Evolutionary conservation across 1,140 invertebrate species (phyloP).

Genomic region (Mya arenaria): DNA sequence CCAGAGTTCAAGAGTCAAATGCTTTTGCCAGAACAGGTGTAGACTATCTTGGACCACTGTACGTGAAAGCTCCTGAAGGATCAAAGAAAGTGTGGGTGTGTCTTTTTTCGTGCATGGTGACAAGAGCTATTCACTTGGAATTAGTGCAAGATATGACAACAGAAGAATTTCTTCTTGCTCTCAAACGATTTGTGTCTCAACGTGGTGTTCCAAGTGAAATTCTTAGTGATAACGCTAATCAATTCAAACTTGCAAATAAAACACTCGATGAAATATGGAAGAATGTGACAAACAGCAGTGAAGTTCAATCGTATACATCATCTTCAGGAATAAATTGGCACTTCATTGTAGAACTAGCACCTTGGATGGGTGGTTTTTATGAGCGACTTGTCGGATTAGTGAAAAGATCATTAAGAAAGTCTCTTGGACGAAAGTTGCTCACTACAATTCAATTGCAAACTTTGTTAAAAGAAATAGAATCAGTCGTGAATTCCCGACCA

Average conservation of each 20-base stretch:
- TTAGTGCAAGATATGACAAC: slow-evolving; percentile 10
- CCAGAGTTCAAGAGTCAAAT: not conserved
- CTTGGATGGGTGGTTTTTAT: slow-evolving; percentile 37
- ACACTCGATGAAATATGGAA: too few species aligned
- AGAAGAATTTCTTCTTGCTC: not conserved
- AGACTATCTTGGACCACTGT: not conserved
- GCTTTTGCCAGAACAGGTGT: not conserved
- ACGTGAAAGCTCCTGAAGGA: not conserved
- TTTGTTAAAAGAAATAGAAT: slow-evolving; percentile 39
- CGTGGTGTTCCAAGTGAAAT: not conserved
- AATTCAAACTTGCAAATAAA: too few species aligned
- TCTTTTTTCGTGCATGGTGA: slow-evolving; percentile 17
- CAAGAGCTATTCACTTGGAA: slow-evolving; percentile 23
- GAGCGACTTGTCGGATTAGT: slow-evolving; percentile 20
- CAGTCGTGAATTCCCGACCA: slow-evolving; percentile 39
- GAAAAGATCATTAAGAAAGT: slow-evolving; percentile 19
- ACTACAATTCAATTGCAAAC: slow-evolving; percentile 16
- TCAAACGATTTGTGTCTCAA: slow-evolving; percentile 14
- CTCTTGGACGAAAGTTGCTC: not conserved
- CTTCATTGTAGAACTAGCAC: slow-evolving; percentile 12
- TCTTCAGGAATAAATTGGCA: slow-evolving; percentile 1
- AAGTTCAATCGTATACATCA: slow-evolving; percentile 1
- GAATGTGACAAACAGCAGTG: too few species aligned
- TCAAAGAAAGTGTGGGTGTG: slow-evolving; percentile 22
- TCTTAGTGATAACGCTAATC: too few species aligned